These are phyloP conservation scores for Callitettix versicolor DNA, from an alignment of 1,140 invertebrate species.

Conservation along the genomic window DNA sequence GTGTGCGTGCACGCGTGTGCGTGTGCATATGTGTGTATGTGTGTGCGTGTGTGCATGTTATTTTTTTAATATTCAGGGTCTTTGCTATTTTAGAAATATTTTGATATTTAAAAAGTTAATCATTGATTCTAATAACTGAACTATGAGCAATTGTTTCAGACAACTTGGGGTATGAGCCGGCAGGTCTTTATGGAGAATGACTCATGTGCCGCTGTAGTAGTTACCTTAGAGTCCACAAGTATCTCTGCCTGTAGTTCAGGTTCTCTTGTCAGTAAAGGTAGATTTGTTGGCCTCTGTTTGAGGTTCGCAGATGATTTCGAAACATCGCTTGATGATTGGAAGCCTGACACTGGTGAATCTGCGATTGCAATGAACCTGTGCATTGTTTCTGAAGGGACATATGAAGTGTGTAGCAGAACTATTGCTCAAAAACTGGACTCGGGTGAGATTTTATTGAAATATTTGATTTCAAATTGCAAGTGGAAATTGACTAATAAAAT, in stretches of 20 bases:
- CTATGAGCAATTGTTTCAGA: constrained; percentile 28
- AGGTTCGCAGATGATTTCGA: constrained; percentile 95
- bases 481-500: not conserved
- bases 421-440: constrained; percentile 57
- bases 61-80: too few relatives aligned
- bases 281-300: constrained; percentile 76
- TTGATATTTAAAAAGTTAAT: too few relatives aligned
- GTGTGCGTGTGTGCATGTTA: too few relatives aligned
- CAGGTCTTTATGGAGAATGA: constrained; percentile 59
- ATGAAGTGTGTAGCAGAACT: constrained; percentile 90
- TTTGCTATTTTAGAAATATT: too few relatives aligned
- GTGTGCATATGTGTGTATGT: too few relatives aligned
- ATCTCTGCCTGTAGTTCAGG: constrained; percentile 76
- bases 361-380: constrained; percentile 84
- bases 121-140: too few relatives aligned
- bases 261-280: constrained; percentile 61
- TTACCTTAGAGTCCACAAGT: constrained; percentile 88
- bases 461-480: constrained; percentile 7
- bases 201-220: constrained; percentile 79
- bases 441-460: constrained; percentile 33
- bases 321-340: constrained; percentile 93
- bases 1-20: too few relatives aligned
- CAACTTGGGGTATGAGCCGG: constrained; percentile 50
- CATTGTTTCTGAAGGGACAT: constrained; percentile 94
- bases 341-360: constrained; percentile 69